Evolutionary conservation across 2,888 invertebrate genomes (phyloP), one percentile per base, ranked within the genome.

Genomic region (Ecliptopera silaceata): DNA sequence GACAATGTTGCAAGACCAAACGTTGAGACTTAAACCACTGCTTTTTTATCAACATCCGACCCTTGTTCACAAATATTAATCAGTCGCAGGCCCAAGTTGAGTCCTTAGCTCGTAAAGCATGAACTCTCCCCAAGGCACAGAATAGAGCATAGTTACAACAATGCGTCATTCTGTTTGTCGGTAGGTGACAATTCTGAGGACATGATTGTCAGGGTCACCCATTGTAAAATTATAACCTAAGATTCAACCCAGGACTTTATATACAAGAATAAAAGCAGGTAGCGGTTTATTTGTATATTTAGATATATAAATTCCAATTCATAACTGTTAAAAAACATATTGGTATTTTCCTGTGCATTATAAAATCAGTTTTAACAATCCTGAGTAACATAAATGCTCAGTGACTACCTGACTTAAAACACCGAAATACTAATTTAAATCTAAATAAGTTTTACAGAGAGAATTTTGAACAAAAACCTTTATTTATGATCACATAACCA

Each of bases 51-150:
- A 45, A 47, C 47, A 56, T 20, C 38, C 18, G 26, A 54, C 50
- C 46, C 22, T 31, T 45, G 39, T 51, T 53, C 51, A 53, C 59
- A 60, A 60, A 59, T 62, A 64, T 62, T 62, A 64, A 61, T 66
- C 60, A 59, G 59, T 53, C 44, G 46, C 51, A 52, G 36, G 52
- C 45, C 51, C 57, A 51, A 55, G 46, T 61, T 50, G 45, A 61
- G 50, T 61, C 53, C 55, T 59, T 45, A 46, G 52, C 41, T 60
- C 57, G 60, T 63, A 57, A 60, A 57, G 47, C 43, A 18, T 34
- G 44, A 48, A 48, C 47, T 57, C 36, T 42, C 36, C 38, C 47
- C 5, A 3, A 31, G 15, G 36, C 18, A 41, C 45, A 36, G 54
- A 60, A 58, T 59, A 45, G 44, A 18, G 22, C 29, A 46, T 17